phyloP scores from a whole-genome alignment of 1,140 invertebrate genomes.

The Metopolophium dirhodum region DNA sequence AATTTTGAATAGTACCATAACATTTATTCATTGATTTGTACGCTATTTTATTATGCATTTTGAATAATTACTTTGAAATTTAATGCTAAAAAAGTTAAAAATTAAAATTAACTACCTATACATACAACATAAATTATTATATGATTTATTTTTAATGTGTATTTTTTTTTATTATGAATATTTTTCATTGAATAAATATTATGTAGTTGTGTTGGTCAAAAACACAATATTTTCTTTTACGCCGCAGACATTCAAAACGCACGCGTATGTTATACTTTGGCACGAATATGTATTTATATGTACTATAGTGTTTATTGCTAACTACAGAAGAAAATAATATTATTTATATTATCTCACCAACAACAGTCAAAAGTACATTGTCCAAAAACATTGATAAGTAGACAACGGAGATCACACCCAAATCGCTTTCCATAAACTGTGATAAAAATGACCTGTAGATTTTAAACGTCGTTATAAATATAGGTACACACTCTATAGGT shows the following conservation, averaged over 20 bases:
- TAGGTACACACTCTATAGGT: background rate
- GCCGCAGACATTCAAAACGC: background rate
- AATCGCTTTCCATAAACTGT: slow-evolving; percentile 33
- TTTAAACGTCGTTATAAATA: background rate
- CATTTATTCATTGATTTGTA: no score
- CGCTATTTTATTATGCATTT: no score
- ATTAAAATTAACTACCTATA: background rate
- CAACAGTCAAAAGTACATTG: slow-evolving; percentile 78
- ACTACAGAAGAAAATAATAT: background rate
- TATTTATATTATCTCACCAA: slow-evolving; percentile 69
- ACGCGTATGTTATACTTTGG: background rate
- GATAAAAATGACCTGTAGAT: slow-evolving; percentile 38
- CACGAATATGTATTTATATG: background rate
- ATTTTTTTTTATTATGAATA: background rate
- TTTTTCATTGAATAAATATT: background rate
- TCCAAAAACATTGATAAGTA: slow-evolving; percentile 68
- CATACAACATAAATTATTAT: background rate
- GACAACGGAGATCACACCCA: slow-evolving; percentile 58
- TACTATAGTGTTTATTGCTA: background rate
- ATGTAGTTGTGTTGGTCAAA: background rate
- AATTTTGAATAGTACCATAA: background rate
- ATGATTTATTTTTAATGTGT: background rate
- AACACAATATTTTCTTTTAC: background rate
- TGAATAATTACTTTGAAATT: background rate
- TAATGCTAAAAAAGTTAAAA: background rate